Evolutionary conservation across 2,888 invertebrate species (phyloP).

Genomic region (Camptogramma bilineatum): DNA sequence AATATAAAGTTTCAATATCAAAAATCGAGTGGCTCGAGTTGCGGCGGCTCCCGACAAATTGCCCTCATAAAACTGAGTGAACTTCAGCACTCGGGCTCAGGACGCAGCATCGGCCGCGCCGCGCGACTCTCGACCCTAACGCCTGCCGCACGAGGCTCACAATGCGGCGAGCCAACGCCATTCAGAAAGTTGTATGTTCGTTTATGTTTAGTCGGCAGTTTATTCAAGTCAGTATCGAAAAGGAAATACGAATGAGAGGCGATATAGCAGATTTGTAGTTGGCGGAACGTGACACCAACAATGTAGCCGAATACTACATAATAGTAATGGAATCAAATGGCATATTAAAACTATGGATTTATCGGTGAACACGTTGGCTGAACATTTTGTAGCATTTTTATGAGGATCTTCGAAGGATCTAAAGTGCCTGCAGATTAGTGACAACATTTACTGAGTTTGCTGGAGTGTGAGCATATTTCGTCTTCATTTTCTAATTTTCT

Average conservation of each 20-base stretch:
- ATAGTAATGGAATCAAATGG: neutral
- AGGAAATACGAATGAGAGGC: slow-evolving; percentile 38
- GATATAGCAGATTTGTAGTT: slow-evolving; percentile 36
- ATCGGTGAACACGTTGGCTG: neutral
- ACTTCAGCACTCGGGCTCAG: slow-evolving; percentile 47
- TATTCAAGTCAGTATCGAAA: slow-evolving; percentile 48
- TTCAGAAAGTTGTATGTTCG: slow-evolving; percentile 42
- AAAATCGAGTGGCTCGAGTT: slow-evolving; percentile 54
- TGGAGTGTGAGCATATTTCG: too few relatives aligned
- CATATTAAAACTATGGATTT: neutral
- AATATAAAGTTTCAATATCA: slow-evolving; percentile 58
- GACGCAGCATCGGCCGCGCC: slow-evolving; percentile 28
- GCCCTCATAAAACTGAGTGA: slow-evolving; percentile 53
- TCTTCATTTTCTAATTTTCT: too few relatives aligned
- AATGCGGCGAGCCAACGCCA: neutral
- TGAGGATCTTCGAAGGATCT: neutral
- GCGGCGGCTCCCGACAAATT: slow-evolving; percentile 56
- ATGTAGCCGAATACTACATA: slow-evolving; percentile 9
- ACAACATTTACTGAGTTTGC: too few relatives aligned
- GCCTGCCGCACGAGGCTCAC: neutral
- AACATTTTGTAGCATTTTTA: neutral
- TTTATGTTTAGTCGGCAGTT: slow-evolving; percentile 49
- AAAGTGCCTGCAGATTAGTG: neutral
- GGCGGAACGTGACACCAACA: slow-evolving; percentile 28
- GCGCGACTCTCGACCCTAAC: slow-evolving; percentile 15